Evolutionary conservation across 2,113 vertebrate species (phyloP).

Genomic region (Muscicapa adusta): DNA sequence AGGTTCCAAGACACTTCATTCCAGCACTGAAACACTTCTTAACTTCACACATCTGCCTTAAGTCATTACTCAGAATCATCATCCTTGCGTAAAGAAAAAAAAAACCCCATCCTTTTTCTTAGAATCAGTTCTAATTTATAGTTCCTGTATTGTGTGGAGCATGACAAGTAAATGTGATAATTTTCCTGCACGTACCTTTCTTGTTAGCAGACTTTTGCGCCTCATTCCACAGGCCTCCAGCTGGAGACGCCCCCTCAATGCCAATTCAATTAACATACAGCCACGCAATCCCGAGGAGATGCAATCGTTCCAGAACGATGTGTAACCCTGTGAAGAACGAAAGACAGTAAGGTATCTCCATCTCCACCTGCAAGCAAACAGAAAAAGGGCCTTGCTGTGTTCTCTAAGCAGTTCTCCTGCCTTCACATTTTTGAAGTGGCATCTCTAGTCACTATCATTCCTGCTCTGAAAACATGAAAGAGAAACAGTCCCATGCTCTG

Average conservation of each 20-base stretch:
- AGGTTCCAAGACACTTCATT: neutral
- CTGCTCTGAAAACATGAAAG: neutral
- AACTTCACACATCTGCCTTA: neutral
- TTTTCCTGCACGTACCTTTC: constrained; percentile 81
- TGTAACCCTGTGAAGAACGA: constrained; percentile 83
- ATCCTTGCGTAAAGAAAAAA: neutral
- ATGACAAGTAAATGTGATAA: neutral
- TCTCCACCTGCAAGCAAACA: neutral
- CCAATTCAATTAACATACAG: constrained; percentile 95
- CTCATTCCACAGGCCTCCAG: constrained; percentile 92
- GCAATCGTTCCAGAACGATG: constrained; percentile 98
- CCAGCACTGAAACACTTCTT: neutral
- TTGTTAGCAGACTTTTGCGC: constrained; percentile 89
- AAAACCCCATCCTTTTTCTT: accelerated
- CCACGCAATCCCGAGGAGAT: constrained; percentile 94
- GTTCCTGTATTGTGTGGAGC: neutral
- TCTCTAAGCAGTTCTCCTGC: neutral
- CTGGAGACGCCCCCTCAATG: constrained; percentile 87
- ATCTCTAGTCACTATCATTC: neutral
- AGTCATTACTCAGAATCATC: neutral
- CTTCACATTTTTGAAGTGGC: neutral
- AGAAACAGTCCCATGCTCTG: neutral
- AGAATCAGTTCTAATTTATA: neutral
- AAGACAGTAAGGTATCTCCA: neutral
- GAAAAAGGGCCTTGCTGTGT: neutral